Base-by-base conservation (phyloP, 2,113 vertebrate genomes). In the Oreochromis niloticus region DNA sequence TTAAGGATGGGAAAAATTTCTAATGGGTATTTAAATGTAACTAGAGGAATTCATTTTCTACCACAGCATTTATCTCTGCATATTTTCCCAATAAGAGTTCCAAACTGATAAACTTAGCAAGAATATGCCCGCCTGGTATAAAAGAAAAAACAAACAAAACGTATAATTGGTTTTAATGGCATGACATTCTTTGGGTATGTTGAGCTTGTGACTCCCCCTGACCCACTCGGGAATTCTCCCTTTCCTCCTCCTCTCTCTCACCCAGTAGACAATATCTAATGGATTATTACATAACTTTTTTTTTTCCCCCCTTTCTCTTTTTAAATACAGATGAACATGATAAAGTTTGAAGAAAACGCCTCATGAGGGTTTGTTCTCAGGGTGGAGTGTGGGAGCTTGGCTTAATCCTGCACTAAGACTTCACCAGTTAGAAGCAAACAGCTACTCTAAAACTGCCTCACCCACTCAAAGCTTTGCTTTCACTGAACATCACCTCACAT, bases 31-130 rank as follows among this genome's bases (percentile, higher is more conserved):
- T 59, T 84, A 41, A 85, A 85, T 82, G 84, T 80, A 86, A 87
- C 19, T 30, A n/a, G 5, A 81, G 83, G 82, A 63, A 85, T 91
- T 39, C 73, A 6, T 78, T 86, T 71, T 61, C 54, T 14, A 68
- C 52, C 66, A 1, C 81, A 88, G 46, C 39, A 83, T 81, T 81
- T 10, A 84, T 17, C 75, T 71, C 57, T 54, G 27, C 81, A 91
- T 89, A 87, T 24, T 92, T 91, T 93, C 87, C 88, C 78, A 86
- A 82, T 68, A 34, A 59, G 11, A 82, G 68, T 81, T 90, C 54
- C 61, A 81, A 84, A 82, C 50, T 81, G 85, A 90, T 88, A 92
- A 87, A 91, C 63, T 82, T 89, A 91, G 90, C 61, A 75, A 84
- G 61, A 91, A 92, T 93, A 85, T 5, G 34, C 4, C 24, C 2